Evolutionary conservation across 2,888 invertebrate genomes (phyloP), one percentile per base, ranked within the genome.

Genomic region (Charanyca ferruginea): DNA sequence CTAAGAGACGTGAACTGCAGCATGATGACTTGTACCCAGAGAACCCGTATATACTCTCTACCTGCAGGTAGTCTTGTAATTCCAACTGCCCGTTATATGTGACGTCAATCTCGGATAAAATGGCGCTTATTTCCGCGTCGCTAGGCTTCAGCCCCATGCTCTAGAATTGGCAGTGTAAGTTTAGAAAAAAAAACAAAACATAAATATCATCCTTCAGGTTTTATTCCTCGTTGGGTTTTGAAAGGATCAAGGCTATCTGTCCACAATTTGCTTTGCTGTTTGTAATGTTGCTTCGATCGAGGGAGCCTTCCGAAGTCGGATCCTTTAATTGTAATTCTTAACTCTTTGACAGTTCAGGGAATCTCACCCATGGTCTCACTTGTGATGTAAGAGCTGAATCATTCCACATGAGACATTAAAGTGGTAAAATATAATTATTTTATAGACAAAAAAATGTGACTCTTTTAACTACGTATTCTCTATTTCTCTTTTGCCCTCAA

Each of bases 21-120:
- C 79, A 74, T 66, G 70, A 80, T 71, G 71, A 83, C 84, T 84
- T 77, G 70, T 80, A 81, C 75, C 86, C 78, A 54, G 59, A 45
- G 49, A 55, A 25, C 62, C 60, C 70, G 13, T 35, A 18, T 47
- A 16, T 18, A 42, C 28, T 71, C 32, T 90, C 93, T 96, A 98
- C 98, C 98, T 98, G 98, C 63, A 99, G 96, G 94, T 98, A 99
- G 93, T 98, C 98, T 83, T 97, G 97, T 74, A 98, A 95, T 89
- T 98, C 98, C 94, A 99, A 95, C 93, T 98, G 98, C 64, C 98
- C 98, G 91, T 98, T 97, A 95, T 98, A 98, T 73, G 97, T 97
- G 83, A 97, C 95, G 94, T 98, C 98, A 81, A 99, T 97, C 94
- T 99, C 98, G 85, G 96, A 97, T 78, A 98, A 96, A 85, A 99